A percentile compares a stretch with the other conserved stretches of the same genome.
phyloP scores from a whole-genome alignment of 2,888 invertebrate genomes.

The Diabrotica balteata region DNA sequence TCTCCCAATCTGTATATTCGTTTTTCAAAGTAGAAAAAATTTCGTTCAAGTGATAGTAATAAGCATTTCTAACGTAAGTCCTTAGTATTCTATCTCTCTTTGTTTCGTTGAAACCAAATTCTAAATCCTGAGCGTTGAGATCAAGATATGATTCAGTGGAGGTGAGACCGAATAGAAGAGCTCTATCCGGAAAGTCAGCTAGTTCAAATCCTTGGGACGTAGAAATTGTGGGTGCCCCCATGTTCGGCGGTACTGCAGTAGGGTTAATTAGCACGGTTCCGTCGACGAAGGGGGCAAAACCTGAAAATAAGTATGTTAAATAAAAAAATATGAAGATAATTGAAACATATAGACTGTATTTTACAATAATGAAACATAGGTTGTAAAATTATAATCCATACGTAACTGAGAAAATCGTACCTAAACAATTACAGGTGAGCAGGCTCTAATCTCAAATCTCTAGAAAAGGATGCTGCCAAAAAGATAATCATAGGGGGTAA shows the following conservation, averaged over 20 bases:
- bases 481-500: too few relatives aligned
- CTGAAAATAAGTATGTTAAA: conserved; percentile 33
- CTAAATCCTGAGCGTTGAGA: conserved; percentile 82
- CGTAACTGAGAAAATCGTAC: too few relatives aligned
- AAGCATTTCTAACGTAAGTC: conserved; percentile 93
- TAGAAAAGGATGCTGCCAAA: too few relatives aligned
- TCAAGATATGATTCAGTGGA: conserved; percentile 83
- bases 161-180: conserved; percentile 85
- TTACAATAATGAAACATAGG: too few relatives aligned
- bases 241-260: conserved; percentile 52
- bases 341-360: too few relatives aligned
- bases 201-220: conserved; percentile 80
- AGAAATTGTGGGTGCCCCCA: conserved; percentile 63
- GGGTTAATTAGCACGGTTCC: conserved; percentile 82
- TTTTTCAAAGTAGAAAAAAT: conserved; percentile 91
- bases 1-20: conserved; percentile 97
- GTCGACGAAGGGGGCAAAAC: conserved; percentile 94
- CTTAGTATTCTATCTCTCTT: conserved; percentile 85
- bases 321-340: too few relatives aligned
- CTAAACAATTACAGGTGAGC: too few relatives aligned
- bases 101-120: conserved; percentile 91
- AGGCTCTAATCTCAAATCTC: too few relatives aligned
- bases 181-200: conserved; percentile 82
- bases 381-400: too few relatives aligned
- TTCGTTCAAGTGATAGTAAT: conserved; percentile 93